Evolutionary conservation across 2,797 vertebrate genomes (phyloP), one percentile per base, ranked within the genome.

Genomic region (Aulostomus chinensis): DNA sequence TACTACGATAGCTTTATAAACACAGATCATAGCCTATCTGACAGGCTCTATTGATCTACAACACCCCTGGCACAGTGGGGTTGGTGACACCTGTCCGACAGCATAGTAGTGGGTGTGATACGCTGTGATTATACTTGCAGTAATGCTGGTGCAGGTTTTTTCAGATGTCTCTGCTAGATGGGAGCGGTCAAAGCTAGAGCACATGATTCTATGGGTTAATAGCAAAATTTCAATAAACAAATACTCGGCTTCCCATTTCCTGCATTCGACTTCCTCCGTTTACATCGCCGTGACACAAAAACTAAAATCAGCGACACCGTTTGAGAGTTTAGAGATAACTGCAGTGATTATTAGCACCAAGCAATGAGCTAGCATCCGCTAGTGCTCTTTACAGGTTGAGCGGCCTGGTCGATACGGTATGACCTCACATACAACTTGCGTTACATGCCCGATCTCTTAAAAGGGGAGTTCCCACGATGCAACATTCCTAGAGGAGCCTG

Each of bases 31-130:
- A 42, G 39, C 15, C 48, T 15, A 67, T 73, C 49, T 26, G 32
- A 71, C 47, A 14, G 56, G 15, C 58, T 21, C 11, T 53, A 81
- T 76, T 67, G 69, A 80, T 80, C 66, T 58, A 20, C 15, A 64
- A 33, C 3, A 2, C 39, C 51, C 33, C 51, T 73, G 63, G 60
- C 59, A 56, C 57, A 38, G 26, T 0, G 3, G 18, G 39, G 18
- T 66, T 41, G 34, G 40, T 43, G 56, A 71, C 53, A 68, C 55
- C 60, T 67, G 56, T 58, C 58, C 49, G 48, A 18, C 58, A 59
- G 38, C 36, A 31, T 9, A 35, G 21, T 2, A 4, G 11, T 5
- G 20, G 25, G 6, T 11, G 7, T 3, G 2, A 9, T 21, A 13
- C 3, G 35, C 11, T 22, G 35, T n/a, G 11, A 20, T 37, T 18